These are phyloP conservation scores for Cryptotermes secundus DNA, from an alignment of 1,140 invertebrate species.

Conservation along the genomic window DNA sequence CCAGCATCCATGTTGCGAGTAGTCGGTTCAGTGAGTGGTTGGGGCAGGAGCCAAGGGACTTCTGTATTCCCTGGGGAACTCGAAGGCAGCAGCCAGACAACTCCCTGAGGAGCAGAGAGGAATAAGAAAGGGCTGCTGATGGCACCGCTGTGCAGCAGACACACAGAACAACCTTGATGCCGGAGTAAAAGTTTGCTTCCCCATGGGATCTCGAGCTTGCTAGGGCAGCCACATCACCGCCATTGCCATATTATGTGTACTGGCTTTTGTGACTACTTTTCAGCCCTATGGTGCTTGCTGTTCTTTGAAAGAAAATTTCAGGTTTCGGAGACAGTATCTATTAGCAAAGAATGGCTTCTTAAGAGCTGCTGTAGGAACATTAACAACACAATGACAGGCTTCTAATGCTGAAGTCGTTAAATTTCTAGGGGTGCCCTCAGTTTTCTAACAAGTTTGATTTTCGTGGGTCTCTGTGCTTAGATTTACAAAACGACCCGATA, in stretches of 20 bases:
- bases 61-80: neutral
- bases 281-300: neutral
- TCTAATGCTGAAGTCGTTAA: too few relatives aligned
- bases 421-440: too few relatives aligned
- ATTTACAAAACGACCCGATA: too few relatives aligned
- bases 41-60: slow-evolving; percentile 1
- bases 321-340: neutral
- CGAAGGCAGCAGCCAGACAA: neutral
- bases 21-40: neutral
- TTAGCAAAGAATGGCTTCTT: too few relatives aligned
- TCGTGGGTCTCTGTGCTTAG: too few relatives aligned
- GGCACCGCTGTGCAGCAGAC: slow-evolving; percentile 1
- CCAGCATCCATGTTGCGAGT: slow-evolving; percentile 10
- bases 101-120: neutral
- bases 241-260: slow-evolving; percentile 5
- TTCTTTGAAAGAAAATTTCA: neutral
- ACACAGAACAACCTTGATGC: slow-evolving; percentile 18
- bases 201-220: neutral
- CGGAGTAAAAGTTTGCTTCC: slow-evolving; percentile 5
- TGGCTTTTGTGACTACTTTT: neutral
- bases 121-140: slow-evolving; percentile 14
- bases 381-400: too few relatives aligned
- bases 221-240: neutral
- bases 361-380: too few relatives aligned
- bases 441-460: too few relatives aligned